These are phyloP conservation scores for Myodes glareolus DNA, from an alignment of 2,113 vertebrate species.

Conservation along the genomic window DNA sequence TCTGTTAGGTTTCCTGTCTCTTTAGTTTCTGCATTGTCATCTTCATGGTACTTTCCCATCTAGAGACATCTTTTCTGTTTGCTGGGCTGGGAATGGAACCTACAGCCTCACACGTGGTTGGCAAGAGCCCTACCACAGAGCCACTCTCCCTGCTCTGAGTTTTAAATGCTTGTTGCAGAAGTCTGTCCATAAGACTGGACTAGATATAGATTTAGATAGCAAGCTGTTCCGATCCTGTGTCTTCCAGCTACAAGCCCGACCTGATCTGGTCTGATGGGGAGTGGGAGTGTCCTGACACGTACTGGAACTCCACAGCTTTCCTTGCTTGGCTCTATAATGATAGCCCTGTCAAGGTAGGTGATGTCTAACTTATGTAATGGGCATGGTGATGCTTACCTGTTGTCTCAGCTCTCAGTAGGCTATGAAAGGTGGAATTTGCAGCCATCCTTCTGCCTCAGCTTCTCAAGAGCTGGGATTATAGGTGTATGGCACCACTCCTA, in stretches of 20 bases:
- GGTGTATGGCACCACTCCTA: background rate
- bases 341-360: constrained; percentile 93
- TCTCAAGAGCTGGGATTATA: background rate
- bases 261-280: constrained; percentile 98
- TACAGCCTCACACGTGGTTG: background rate
- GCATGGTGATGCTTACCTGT: no score
- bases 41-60: constrained; percentile 12
- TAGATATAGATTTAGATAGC: background rate
- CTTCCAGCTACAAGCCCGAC: constrained; percentile 93
- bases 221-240: background rate
- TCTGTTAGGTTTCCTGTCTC: background rate
- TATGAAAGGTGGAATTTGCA: background rate
- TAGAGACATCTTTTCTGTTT: background rate
- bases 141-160: background rate
- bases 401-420: background rate
- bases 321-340: constrained; percentile 98
- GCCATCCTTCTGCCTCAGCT: background rate
- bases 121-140: background rate
- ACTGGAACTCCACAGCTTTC: constrained; percentile 97
- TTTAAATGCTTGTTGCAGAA: background rate
- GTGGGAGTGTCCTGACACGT: constrained; percentile 95
- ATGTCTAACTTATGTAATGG: background rate
- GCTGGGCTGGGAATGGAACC: background rate
- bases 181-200: background rate
- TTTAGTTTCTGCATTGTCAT: background rate